Conservation (phyloP, 2,888 invertebrate genomes). For the Drosophila mulleri region DNA sequence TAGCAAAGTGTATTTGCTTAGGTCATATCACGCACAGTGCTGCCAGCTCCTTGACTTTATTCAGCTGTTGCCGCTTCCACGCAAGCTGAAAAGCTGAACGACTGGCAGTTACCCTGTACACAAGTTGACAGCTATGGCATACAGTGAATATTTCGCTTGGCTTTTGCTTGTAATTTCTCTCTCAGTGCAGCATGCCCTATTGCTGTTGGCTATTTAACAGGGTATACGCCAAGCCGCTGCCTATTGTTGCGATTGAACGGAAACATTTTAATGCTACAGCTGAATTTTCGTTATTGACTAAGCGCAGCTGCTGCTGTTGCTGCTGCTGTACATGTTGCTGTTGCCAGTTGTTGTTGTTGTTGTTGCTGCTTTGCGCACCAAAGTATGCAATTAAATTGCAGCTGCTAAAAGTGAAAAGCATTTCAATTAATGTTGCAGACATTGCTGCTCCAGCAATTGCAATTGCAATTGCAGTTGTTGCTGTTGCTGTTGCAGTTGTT, state of each 20-base stretch:
- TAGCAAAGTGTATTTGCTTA: conserved; percentile 74
- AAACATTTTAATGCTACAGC: conserved; percentile 26
- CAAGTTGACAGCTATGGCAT: too few species aligned
- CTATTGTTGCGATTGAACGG: conserved; percentile 26
- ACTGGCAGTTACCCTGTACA: conserved; percentile 10
- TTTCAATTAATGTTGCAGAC: conserved; percentile 73
- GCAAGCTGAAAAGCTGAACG: background rate
- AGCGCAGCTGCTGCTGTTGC: conserved; percentile 26
- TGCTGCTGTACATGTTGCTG: conserved; percentile 18
- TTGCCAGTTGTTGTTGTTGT: conserved; percentile 9
- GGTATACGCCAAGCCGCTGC: conserved; percentile 1
- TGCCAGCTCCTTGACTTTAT: conserved; percentile 55
- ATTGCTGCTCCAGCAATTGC: conserved; percentile 14
- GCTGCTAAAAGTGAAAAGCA: conserved; percentile 72
- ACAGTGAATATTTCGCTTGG: background rate
- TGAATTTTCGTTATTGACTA: conserved; percentile 34
- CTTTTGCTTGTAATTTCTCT: background rate
- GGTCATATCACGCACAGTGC: conserved; percentile 60
- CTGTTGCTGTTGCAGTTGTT: conserved; percentile 22
- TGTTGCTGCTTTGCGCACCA: conserved; percentile 60
- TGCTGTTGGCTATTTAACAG: background rate
- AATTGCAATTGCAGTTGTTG: conserved; percentile 9
- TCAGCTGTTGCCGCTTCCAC: conserved; percentile 55
- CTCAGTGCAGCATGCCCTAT: background rate
- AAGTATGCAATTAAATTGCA: conserved; percentile 72